phyloP scores from a whole-genome alignment of 2,888 invertebrate species.

The Amphipyra tragopoginis region DNA sequence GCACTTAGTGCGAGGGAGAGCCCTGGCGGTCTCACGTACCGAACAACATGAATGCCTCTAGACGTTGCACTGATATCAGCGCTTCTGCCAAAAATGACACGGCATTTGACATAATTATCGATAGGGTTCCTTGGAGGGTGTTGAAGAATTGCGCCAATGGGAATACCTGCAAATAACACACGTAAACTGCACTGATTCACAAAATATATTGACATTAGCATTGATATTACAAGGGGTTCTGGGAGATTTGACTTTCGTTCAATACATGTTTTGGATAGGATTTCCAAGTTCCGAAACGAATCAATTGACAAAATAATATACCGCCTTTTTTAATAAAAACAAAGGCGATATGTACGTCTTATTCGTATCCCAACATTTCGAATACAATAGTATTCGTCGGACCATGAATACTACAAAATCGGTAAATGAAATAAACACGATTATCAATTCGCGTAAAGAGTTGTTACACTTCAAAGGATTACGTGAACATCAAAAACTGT shows the following conservation, averaged over 20 bases:
- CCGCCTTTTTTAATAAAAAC: no score
- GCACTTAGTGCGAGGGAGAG: slow-evolving; percentile 54
- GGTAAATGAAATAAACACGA: no score
- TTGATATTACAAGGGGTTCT: no score
- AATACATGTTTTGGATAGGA: no score
- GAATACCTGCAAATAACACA: slow-evolving; percentile 86
- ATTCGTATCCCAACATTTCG: no score
- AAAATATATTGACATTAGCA: neutral
- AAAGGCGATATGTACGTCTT: no score
- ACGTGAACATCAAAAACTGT: neutral
- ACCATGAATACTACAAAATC: no score
- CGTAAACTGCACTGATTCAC: slow-evolving; percentile 39
- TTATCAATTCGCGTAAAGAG: no score
- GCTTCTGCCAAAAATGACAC: slow-evolving; percentile 91
- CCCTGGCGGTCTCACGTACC: slow-evolving; percentile 77
- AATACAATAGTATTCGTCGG: no score
- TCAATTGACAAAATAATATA: neutral
- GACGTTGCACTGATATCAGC: slow-evolving; percentile 90
- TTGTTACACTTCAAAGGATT: neutral
- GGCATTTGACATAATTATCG: slow-evolving; percentile 91
- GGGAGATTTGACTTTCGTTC: no score
- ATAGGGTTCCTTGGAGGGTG: slow-evolving; percentile 90
- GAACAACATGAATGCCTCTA: slow-evolving; percentile 90
- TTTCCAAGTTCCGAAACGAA: neutral
- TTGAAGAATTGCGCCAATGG: slow-evolving; percentile 92